Evolutionary conservation across 2,888 invertebrate species (phyloP), one percentile per base, ranked within the genome.

Genomic region (Rotaria socialis): DNA sequence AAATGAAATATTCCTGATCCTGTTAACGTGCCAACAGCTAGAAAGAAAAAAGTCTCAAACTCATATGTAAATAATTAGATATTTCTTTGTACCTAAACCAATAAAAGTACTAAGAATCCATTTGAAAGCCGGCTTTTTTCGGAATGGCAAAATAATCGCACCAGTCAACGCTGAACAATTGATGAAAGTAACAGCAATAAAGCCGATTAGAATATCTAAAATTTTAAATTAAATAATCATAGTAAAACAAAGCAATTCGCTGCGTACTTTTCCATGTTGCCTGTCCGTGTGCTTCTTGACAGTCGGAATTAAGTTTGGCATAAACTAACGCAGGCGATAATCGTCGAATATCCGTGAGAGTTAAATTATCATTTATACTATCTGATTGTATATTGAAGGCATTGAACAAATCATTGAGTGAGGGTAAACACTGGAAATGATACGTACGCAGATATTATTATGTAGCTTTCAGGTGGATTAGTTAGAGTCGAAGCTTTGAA

Each of bases 1-100:
- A 86, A 85, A 47, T 86, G 86, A 14, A 86, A 85, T 75, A 86
- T 58, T 11, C 86, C 86, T 60, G 74, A 74, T 50, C 86, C 86
- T 22, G 86, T 85, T 35, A 86, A 56, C 35, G 85, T 86, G 6
- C 86, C 86, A 35, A 86, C 84, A 24, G 86, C 86, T 75, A 85
- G 14, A 27, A 85, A 47, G 75, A 86, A 10, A 56, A 50, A 75
- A 86, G 75, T 85, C 67, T 86, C 22, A 52, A 2, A 52, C 22
- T 19, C 41, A 27, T 84, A 8, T 27, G 10, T 8, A 14, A 0
- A 14, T 27, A 60, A 27, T 27, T 60, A 60, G 14, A 60, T 60
- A 11, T 60, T n/a, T 8, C n/a, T 10, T 2, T 80, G 14, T 80
- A 80, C 80, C 80, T 80, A 80, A 80, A 47, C 80, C 80, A 80